Evolutionary conservation across 2,888 invertebrate genomes (phyloP).

Genomic region (Tortrix viridana): DNA sequence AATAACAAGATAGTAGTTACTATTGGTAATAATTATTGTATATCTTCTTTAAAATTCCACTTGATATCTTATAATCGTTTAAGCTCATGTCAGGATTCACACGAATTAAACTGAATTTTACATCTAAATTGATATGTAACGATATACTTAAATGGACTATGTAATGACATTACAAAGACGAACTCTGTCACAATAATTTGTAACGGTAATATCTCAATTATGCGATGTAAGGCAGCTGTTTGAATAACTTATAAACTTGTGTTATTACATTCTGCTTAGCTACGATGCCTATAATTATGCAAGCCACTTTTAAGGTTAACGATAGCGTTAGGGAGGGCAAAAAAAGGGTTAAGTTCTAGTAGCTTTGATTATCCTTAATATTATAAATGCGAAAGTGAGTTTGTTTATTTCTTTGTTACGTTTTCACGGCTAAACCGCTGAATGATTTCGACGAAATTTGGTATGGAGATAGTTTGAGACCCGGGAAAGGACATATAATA

Average conservation of each 20-base stretch:
- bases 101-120: not conserved
- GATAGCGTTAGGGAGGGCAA: not conserved
- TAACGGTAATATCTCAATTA: constrained; percentile 1
- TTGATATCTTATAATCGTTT: not conserved
- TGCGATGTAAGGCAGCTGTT: constrained; percentile 6
- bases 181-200: constrained; percentile 14
- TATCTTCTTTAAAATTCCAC: not conserved
- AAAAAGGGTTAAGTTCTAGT: too few relatives aligned
- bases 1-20: too few relatives aligned
- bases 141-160: not conserved
- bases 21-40: too few relatives aligned
- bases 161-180: not conserved
- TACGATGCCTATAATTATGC: constrained; percentile 1
- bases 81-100: not conserved
- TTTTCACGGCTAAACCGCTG: too few relatives aligned
- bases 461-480: too few relatives aligned
- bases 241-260: not conserved
- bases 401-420: too few relatives aligned
- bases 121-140: constrained; percentile 3
- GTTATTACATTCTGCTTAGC: constrained; percentile 8
- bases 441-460: too few relatives aligned
- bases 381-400: too few relatives aligned
- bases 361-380: too few relatives aligned
- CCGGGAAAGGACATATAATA: too few relatives aligned
- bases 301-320: not conserved